phyloP scores from a whole-genome alignment of 2,888 invertebrate genomes.

The Zhengitettix transpicula region DNA sequence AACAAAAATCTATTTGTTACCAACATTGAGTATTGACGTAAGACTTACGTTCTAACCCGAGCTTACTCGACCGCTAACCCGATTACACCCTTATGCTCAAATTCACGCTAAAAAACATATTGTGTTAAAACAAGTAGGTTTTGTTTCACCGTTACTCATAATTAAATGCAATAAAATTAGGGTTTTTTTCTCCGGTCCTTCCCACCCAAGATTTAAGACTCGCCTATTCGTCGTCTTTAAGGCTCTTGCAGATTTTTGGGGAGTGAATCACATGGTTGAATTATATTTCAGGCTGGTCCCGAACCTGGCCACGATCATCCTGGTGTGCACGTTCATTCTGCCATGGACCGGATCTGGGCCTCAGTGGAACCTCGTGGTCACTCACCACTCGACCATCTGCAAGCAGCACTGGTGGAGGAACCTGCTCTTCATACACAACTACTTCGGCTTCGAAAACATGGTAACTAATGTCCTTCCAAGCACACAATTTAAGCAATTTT shows the following conservation, averaged over 20 bases:
- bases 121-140: too few relatives aligned
- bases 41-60: too few relatives aligned
- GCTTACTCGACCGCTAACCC: too few relatives aligned
- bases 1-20: too few relatives aligned
- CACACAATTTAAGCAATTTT: too few relatives aligned
- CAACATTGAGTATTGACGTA: too few relatives aligned
- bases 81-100: not conserved
- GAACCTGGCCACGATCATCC: constrained; percentile 41
- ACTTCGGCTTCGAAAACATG: constrained; percentile 55
- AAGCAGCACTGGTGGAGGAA: constrained; percentile 55
- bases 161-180: too few relatives aligned
- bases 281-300: constrained; percentile 36
- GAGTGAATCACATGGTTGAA: too few relatives aligned
- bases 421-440: constrained; percentile 52
- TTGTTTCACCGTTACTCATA: too few relatives aligned
- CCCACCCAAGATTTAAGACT: not conserved
- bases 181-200: not conserved
- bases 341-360: constrained; percentile 46
- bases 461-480: constrained; percentile 22
- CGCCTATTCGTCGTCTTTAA: too few relatives aligned
- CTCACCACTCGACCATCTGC: constrained; percentile 48
- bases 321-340: constrained; percentile 48
- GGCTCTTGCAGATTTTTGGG: too few relatives aligned
- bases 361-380: constrained; percentile 50
- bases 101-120: too few relatives aligned